Evolutionary conservation across 2,797 vertebrate species (phyloP).

Genomic region (Podarcis siculus): DNA sequence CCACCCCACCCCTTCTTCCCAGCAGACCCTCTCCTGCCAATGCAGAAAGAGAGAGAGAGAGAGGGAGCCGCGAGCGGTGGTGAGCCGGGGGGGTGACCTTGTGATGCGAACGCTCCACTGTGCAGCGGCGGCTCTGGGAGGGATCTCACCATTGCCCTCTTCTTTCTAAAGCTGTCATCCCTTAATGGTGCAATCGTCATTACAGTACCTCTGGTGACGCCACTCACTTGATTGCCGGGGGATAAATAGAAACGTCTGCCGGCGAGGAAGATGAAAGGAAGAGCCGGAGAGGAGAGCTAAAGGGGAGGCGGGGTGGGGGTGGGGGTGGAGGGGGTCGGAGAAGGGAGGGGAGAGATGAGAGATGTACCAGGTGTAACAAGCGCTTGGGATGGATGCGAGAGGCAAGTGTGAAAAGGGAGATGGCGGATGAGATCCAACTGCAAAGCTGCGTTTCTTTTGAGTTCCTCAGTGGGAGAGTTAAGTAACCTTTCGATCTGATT

Average conservation of each 20-base stretch:
- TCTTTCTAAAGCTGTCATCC: slow-evolving; percentile 94
- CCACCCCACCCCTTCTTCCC: background rate
- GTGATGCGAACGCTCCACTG: slow-evolving; percentile 88
- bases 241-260: slow-evolving; percentile 90
- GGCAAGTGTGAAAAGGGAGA: slow-evolving; percentile 81
- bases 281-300: slow-evolving; percentile 79
- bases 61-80: slow-evolving; percentile 67
- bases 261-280: slow-evolving; percentile 81
- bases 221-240: slow-evolving; percentile 89
- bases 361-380: slow-evolving; percentile 19
- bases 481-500: slow-evolving; percentile 70
- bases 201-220: slow-evolving; percentile 94
- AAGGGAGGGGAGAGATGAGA: slow-evolving; percentile 73
- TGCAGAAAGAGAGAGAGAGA: slow-evolving; percentile 54
- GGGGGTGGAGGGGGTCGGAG: slow-evolving; percentile 74
- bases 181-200: slow-evolving; percentile 93
- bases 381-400: slow-evolving; percentile 28
- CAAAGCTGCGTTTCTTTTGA: slow-evolving; percentile 47
- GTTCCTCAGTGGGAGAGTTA: slow-evolving; percentile 71
- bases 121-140: slow-evolving; percentile 93
- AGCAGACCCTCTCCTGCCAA: slow-evolving; percentile 57
- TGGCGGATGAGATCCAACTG: slow-evolving; percentile 67
- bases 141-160: slow-evolving; percentile 95
- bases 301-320: slow-evolving; percentile 80
- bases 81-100: slow-evolving; percentile 89